A percentile compares a stretch with the other conserved stretches of the same genome.
phyloP scores from a whole-genome alignment of 2,797 vertebrate species.

The Hemibagrus guttatus region DNA sequence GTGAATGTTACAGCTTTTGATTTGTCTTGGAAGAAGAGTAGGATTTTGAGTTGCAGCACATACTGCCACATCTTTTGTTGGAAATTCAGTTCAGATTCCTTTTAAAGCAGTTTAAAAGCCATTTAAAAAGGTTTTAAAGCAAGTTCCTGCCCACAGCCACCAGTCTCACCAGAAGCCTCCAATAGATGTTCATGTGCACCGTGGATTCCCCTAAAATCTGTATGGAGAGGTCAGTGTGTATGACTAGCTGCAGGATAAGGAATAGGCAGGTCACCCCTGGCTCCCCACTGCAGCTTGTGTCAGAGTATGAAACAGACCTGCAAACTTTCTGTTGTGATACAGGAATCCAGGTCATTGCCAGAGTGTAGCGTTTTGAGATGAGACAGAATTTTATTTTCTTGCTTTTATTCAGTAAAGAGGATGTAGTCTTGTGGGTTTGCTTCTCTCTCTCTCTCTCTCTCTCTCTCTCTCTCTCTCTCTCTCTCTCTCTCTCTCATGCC shows the following conservation, averaged over 20 bases:
- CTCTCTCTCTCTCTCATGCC: slow-evolving; percentile 40
- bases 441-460: slow-evolving; percentile 11
- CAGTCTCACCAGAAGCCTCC: neutral
- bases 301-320: slow-evolving; percentile 40
- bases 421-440: neutral
- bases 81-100: slow-evolving; percentile 5
- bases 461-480: slow-evolving; percentile 29
- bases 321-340: slow-evolving; percentile 40
- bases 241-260: slow-evolving; percentile 38
- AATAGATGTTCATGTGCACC: slow-evolving; percentile 1
- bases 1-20: neutral
- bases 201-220: slow-evolving; percentile 12
- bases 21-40: neutral
- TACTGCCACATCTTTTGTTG: neutral
- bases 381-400: slow-evolving; percentile 52
- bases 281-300: slow-evolving; percentile 35
- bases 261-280: slow-evolving; percentile 48
- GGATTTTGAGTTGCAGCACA: neutral
- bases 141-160: neutral
- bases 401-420: slow-evolving; percentile 43
- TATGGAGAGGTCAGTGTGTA: slow-evolving; percentile 35
- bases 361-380: slow-evolving; percentile 29
- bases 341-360: slow-evolving; percentile 29
- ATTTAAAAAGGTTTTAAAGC: neutral
- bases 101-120: neutral